phyloP scores from a whole-genome alignment of 1,140 invertebrate species.

The Temnothorax nylanderi region DNA sequence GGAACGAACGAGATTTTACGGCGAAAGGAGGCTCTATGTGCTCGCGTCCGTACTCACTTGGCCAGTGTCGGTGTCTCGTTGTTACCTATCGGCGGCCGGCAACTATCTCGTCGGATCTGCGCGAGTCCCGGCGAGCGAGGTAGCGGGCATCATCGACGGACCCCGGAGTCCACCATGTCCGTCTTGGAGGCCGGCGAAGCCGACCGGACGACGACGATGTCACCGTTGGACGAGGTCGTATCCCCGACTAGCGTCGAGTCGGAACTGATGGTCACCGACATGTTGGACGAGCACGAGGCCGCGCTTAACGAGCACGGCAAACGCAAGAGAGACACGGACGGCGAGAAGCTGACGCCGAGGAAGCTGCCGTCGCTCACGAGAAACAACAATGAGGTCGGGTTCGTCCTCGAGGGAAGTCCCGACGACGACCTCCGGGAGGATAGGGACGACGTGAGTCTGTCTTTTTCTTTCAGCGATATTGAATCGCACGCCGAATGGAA shows the following conservation, averaged over 20 bases:
- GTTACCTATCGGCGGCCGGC: conserved; percentile 35
- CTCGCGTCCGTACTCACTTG: conserved; percentile 53
- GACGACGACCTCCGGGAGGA: conserved; percentile 84
- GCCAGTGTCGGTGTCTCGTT: conserved; percentile 41
- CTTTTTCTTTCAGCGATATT: not conserved
- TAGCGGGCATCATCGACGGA: conserved; percentile 19
- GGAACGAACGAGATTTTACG: conserved; percentile 9
- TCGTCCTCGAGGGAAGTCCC: conserved; percentile 86
- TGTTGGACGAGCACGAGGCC: conserved; percentile 81
- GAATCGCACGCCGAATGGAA: not conserved
- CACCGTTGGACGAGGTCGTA: conserved; percentile 82
- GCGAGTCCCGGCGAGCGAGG: conserved; percentile 52
- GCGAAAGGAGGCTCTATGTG: conserved; percentile 59
- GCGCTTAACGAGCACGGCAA: conserved; percentile 75
- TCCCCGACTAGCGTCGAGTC: conserved; percentile 82
- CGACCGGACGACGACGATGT: conserved; percentile 78
- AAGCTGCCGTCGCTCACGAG: conserved; percentile 83
- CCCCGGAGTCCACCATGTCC: conserved; percentile 75
- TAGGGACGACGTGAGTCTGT: conserved; percentile 85
- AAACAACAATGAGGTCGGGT: conserved; percentile 87
- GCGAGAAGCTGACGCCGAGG: conserved; percentile 83
- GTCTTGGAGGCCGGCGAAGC: conserved; percentile 78
- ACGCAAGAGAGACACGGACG: conserved; percentile 81
- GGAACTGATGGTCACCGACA: conserved; percentile 82
- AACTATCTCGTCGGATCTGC: conserved; percentile 36